These are phyloP conservation scores for Galaxea fascicularis DNA, from an alignment of 92 coral and sea anemone species.

Conservation along the genomic window DNA sequence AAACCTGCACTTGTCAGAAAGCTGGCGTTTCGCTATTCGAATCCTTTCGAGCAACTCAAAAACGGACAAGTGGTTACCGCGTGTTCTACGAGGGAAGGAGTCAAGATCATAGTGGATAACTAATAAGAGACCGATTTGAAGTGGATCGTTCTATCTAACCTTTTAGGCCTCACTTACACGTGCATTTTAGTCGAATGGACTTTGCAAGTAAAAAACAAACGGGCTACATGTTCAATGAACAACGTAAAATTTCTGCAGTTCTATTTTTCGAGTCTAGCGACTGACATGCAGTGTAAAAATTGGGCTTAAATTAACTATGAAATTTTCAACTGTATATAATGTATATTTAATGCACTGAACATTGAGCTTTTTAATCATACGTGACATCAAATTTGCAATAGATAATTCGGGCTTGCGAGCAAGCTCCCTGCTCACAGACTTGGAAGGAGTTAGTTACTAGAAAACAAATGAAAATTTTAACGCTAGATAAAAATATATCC, in stretches of 20 bases:
- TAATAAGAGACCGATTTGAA: not conserved
- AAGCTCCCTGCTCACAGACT: too few relatives aligned
- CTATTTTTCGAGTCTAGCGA: not conserved
- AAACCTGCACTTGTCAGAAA: constrained; percentile 84
- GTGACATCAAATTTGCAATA: not conserved
- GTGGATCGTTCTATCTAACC: not conserved
- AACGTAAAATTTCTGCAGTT: too few relatives aligned
- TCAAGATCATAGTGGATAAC: not conserved
- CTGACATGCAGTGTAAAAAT: not conserved
- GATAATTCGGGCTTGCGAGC: not conserved
- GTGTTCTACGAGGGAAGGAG: not conserved
- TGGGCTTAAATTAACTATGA: not conserved
- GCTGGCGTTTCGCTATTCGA: constrained; percentile 78
- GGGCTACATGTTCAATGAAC: too few relatives aligned
- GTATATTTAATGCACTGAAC: not conserved
- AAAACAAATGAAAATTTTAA: too few relatives aligned
- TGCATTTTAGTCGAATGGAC: too few relatives aligned
- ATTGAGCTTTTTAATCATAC: not conserved
- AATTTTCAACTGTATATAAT: not conserved
- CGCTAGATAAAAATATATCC: too few relatives aligned
- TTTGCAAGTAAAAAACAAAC: too few relatives aligned
- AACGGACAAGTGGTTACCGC: not conserved
- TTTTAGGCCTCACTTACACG: too few relatives aligned
- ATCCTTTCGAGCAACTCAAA: constrained; percentile 21
- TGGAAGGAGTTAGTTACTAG: too few relatives aligned